Percentiles rank a stretch among this genome's conserved stretches.
These are phyloP conservation scores for Tragelaphus eurycerus DNA, from an alignment of 2,797 vertebrate species.

Conservation along the genomic window DNA sequence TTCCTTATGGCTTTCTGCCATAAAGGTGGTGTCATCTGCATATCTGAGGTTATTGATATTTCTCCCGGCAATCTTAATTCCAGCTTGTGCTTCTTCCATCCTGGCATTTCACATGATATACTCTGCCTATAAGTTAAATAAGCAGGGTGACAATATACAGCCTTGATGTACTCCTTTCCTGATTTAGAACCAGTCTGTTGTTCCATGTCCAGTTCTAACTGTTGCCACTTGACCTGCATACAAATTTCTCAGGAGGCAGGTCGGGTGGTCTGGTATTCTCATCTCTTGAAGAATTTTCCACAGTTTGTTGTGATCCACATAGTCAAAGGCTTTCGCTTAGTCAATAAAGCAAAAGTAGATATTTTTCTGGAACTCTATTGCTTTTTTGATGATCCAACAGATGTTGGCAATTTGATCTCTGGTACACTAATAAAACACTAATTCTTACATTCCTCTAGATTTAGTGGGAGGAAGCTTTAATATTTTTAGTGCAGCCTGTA, in stretches of 20 bases:
- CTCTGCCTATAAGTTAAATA: neutral
- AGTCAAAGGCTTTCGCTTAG: neutral
- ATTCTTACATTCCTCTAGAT: neutral
- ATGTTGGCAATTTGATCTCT: neutral
- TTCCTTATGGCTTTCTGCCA: neutral
- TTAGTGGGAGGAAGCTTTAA: neutral
- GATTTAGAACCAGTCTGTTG: neutral
- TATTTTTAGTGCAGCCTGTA: neutral
- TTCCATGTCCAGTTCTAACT: neutral
- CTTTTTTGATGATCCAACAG: neutral
- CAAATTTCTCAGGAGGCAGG: neutral
- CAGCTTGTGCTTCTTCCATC: neutral
- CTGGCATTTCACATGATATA: neutral
- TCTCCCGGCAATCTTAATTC: neutral
- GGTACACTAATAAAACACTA: neutral
- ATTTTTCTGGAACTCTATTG: neutral
- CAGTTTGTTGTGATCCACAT: neutral
- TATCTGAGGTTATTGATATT: neutral
- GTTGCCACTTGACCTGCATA: neutral
- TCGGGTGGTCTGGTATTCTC: neutral
- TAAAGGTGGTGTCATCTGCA: neutral
- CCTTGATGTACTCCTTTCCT: neutral
- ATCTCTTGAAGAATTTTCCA: neutral
- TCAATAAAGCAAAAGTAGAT: neutral
- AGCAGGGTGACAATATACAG: neutral